These are phyloP conservation scores for Yoshiicerus persimilis DNA, from an alignment of 1,140 invertebrate genomes.

Conservation along the genomic window DNA sequence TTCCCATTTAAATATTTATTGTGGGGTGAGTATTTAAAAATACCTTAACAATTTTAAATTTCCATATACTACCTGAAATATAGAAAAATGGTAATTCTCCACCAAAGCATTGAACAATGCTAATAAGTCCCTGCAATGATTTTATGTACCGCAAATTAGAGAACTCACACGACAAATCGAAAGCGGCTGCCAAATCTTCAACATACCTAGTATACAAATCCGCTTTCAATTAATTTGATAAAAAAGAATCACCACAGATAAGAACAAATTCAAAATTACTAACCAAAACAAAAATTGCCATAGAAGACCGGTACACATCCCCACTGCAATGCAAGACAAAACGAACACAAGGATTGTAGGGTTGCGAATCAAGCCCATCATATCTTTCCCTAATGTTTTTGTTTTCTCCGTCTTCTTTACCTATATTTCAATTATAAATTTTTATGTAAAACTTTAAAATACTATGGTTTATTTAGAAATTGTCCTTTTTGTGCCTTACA, in stretches of 20 bases:
- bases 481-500: slow-evolving; percentile 49
- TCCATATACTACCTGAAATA: slow-evolving; percentile 63
- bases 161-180: neutral
- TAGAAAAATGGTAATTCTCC: slow-evolving; percentile 89
- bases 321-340: slow-evolving; percentile 75
- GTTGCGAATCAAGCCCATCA: slow-evolving; percentile 64
- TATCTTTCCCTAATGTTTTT: slow-evolving; percentile 55
- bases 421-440: neutral
- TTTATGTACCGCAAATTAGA: neutral
- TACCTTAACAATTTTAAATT: neutral
- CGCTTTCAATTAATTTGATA: neutral
- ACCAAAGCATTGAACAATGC: slow-evolving; percentile 75
- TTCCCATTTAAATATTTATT: neutral
- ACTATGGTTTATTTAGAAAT: neutral
- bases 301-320: slow-evolving; percentile 78
- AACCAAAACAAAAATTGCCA: slow-evolving; percentile 84
- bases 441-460: neutral
- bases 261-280: neutral
- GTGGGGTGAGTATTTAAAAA: neutral
- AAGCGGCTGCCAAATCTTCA: slow-evolving; percentile 61
- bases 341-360: slow-evolving; percentile 68
- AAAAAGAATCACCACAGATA: neutral
- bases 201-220: slow-evolving; percentile 58
- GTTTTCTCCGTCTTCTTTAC: slow-evolving; percentile 41
- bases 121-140: slow-evolving; percentile 54